These are phyloP conservation scores for Pristionchus maxplancki DNA, from an alignment of 2,888 invertebrate genomes.

Conservation along the genomic window DNA sequence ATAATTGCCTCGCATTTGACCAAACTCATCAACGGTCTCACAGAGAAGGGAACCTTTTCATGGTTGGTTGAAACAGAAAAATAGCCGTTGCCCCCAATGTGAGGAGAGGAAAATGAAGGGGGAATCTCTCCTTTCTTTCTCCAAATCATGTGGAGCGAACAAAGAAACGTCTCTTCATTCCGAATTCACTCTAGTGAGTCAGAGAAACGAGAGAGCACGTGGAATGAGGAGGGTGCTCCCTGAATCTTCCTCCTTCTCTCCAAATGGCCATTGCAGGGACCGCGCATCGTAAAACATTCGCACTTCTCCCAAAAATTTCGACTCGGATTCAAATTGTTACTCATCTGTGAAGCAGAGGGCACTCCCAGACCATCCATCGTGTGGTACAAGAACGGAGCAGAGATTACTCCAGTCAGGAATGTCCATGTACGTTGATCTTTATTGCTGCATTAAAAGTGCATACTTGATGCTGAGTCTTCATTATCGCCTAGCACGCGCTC, in stretches of 20 bases:
- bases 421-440: constrained; percentile 50
- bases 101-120: not conserved
- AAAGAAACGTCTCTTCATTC: not conserved
- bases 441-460: not conserved
- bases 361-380: constrained; percentile 91
- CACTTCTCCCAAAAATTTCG: constrained; percentile 65
- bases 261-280: constrained; percentile 57
- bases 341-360: constrained; percentile 91
- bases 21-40: not conserved
- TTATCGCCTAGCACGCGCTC: not conserved
- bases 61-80: too few relatives aligned
- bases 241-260: not conserved
- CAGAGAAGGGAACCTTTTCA: not conserved
- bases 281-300: constrained; percentile 60
- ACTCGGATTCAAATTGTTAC: constrained; percentile 92
- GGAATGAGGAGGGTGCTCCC: not conserved
- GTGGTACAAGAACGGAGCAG: constrained; percentile 94
- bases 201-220: not conserved
- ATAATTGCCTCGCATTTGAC: not conserved
- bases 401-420: constrained; percentile 83
- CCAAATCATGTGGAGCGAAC: not conserved
- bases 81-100: too few relatives aligned
- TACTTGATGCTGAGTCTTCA: too few relatives aligned
- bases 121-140: not conserved
- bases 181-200: not conserved